These are phyloP conservation scores for Galagoides demidoff DNA, from an alignment of 2,797 vertebrate species.

Conservation along the genomic window DNA sequence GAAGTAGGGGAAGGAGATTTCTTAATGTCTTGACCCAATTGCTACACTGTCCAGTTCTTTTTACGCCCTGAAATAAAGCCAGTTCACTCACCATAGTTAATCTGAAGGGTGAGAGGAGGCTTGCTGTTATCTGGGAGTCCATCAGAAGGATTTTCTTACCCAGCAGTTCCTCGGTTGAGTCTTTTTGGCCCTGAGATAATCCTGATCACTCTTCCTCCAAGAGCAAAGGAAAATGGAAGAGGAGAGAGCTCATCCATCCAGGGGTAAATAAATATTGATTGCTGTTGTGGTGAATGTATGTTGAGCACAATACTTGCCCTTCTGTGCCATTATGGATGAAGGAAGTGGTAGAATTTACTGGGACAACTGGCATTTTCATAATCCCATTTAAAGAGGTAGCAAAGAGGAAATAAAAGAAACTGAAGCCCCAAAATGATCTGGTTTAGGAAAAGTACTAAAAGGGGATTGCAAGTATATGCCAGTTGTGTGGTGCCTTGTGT, in stretches of 20 bases:
- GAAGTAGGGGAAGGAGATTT: neutral
- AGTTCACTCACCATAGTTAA: neutral
- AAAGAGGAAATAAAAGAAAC: neutral
- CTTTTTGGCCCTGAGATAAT: neutral
- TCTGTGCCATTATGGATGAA: neutral
- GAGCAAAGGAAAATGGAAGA: constrained; percentile 13
- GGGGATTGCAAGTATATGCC: neutral
- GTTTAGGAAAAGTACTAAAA: neutral
- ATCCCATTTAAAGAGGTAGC: neutral
- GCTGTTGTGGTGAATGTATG: neutral
- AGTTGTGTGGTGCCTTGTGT: neutral
- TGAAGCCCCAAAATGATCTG: neutral
- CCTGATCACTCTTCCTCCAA: neutral
- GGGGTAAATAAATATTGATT: neutral
- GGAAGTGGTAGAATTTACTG: neutral
- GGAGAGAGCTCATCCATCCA: neutral
- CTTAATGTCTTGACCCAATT: neutral
- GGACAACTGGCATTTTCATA: neutral
- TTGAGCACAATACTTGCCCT: neutral
- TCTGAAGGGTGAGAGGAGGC: neutral
- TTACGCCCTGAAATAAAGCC: constrained; percentile 6
- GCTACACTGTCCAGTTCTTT: accelerated
- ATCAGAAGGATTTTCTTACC: constrained; percentile 12
- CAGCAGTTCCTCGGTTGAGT: neutral
- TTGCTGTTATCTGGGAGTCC: neutral